phyloP scores from a whole-genome alignment of 1,140 invertebrate species.

The Drosophila sp. region DNA sequence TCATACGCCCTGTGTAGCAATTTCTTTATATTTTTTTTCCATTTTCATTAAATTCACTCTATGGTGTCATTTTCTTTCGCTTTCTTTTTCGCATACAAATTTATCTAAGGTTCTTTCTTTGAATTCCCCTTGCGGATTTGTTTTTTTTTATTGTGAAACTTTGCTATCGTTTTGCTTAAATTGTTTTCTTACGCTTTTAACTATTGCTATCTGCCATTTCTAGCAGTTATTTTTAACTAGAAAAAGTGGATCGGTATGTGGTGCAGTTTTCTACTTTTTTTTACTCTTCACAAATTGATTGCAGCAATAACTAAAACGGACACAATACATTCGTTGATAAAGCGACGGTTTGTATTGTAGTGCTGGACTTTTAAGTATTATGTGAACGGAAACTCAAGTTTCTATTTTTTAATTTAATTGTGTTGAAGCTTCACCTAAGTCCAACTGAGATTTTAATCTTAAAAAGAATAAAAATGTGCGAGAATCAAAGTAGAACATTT shows the following conservation, averaged over 20 bases:
- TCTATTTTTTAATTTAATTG: no score
- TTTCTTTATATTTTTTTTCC: conserved; percentile 24
- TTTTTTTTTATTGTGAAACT: conserved; percentile 21
- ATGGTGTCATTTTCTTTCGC: conserved; percentile 7
- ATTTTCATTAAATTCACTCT: conserved; percentile 27
- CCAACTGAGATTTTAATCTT: no score
- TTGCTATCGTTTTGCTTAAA: conserved; percentile 45
- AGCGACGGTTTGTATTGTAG: no score
- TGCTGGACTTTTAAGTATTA: no score
- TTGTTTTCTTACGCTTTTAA: conserved; percentile 58
- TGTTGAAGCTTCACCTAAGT: no score
- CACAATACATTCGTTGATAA: no score
- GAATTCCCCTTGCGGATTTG: conserved; percentile 14
- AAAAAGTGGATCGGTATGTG: conserved; percentile 14
- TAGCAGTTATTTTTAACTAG: conserved; percentile 22
- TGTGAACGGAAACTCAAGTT: no score
- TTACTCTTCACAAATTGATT: conserved; percentile 18
- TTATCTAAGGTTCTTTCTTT: conserved; percentile 41
- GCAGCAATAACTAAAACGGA: neutral
- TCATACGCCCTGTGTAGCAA: conserved; percentile 68
- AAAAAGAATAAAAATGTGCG: no score
- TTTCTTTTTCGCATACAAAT: conserved; percentile 40
- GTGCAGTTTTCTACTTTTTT: neutral
- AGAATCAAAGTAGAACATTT: neutral
- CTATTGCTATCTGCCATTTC: conserved; percentile 25